Conservation (phyloP, 2,113 vertebrate species). For the Rhea pennata region DNA sequence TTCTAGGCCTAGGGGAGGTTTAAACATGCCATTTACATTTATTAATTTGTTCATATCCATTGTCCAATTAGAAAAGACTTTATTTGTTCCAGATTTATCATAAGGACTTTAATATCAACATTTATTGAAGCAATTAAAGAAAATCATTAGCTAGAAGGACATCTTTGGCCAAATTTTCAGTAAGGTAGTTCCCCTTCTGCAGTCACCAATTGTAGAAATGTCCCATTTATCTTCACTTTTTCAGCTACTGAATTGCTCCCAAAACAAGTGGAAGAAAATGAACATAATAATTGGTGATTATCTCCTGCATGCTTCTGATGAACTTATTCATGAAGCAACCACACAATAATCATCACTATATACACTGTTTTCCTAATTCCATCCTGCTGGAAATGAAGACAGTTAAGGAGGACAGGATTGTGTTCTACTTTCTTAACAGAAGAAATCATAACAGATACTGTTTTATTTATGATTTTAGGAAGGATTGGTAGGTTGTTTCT, state of each 20-base stretch:
- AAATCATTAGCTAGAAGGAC: neutral
- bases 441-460: neutral
- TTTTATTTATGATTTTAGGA: constrained; percentile 33
- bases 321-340: neutral
- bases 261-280: neutral
- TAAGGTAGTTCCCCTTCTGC: neutral
- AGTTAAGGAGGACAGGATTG: neutral
- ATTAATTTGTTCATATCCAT: neutral
- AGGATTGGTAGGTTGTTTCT: neutral
- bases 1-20: neutral
- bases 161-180: neutral
- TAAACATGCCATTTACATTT: neutral
- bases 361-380: neutral
- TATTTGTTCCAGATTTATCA: neutral
- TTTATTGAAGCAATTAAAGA: neutral
- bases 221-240: neutral
- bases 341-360: neutral
- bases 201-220: neutral
- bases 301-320: neutral
- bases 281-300: neutral
- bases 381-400: neutral
- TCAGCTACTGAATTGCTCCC: neutral
- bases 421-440: neutral
- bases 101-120: neutral
- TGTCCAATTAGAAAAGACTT: neutral